Evolutionary conservation across 2,797 vertebrate species (phyloP), one percentile per base, ranked within the genome.

Genomic region (Halcyon badia): DNA sequence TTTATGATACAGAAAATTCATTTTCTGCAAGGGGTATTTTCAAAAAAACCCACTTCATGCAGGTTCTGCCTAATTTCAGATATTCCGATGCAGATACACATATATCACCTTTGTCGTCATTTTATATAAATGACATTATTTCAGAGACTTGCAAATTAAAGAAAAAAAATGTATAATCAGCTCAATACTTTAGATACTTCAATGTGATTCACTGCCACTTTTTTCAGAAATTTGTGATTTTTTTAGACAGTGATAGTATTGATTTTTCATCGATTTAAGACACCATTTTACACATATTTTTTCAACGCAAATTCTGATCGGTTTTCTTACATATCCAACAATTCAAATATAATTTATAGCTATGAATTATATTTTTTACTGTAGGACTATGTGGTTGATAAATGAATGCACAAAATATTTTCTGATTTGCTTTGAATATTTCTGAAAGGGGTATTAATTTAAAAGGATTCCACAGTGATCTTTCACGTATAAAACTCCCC

Each of bases 81-180:
- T 62, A 96, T 69, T 85, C 52, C 90, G 41, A 90, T 49, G 48
- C n/a, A 97, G 52, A 90, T 82, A 88, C 41, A 61, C 56, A 95
- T 42, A 22, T 11, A 80, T 30, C 42, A 87, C 56, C 62, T 91
- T 87, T 83, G 61, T 25, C 61, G 61, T 44, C 35, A 78, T 56
- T 31, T 69, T 48, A 58, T 12, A 48, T 44, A 86, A 81, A 72
- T 30, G 5, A 87, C 10, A 58, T n/a, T 48, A 79, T 56, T 77
- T 77, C 30, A 73, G 66, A 87, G 9, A 71, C 19, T 61, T 91
- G 35, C 12, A 87, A 91, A 94, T 70, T 60, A 80, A 92, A 22
- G 5, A 39, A 64, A 71, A 46, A 44, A 68, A 46, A 54, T 10
- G 9, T 7, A 71, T 15, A 71, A 49, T 3, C 26, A n/a, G 46